Base-by-base conservation (phyloP, 2,113 vertebrate genomes). In the Antechinus flavipes region DNA sequence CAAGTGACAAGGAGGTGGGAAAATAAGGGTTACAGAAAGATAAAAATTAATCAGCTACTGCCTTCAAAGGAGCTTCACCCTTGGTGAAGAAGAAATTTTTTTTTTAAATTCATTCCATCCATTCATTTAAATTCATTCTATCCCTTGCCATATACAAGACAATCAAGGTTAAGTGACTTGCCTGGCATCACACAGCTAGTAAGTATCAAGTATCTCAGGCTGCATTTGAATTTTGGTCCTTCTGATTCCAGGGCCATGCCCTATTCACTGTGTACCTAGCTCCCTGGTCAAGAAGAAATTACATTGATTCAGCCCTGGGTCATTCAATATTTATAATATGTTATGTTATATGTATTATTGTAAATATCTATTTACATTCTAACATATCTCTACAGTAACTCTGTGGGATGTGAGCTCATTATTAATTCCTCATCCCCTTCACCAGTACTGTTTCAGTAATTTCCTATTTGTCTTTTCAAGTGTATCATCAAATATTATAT, bases 1-100 rank as follows among this genome's bases (percentile, higher is more conserved):
- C 14, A 1, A 19, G 68, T 76, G 35, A 19, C 14, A 0, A n/a
- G 14, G n/a, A n/a, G 4, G 11, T 0, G 11, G 12, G 30, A 27
- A 35, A 2, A 30, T 10, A 26, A 26, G 9, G 27, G 10, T 61
- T 22, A n/a, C 61, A 68, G 30, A n/a, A 61, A 76, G 35, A 55
- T 23, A 54, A 55, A 23, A 55, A 23, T 76, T n/a, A 76, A n/a
- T 76, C 35, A 76, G 35, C 14, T 19, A 6, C 14, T 22, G 68
- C 35, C 35, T 30, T 76, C 68, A 19, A 76, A 76, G 68, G 35
- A n/a, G 68, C 35, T n/a, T n/a, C 50, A 52, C 50, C 9, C 50
- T 52, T 76, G 35, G 16, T 84, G 68, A 84, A 84, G 68, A 84
- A 84, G 35, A 84, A 42, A 84, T 42, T 52, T 52, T 50, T 50